Base-by-base conservation (phyloP, 2,888 invertebrate species). In the Athalia circularis region DNA sequence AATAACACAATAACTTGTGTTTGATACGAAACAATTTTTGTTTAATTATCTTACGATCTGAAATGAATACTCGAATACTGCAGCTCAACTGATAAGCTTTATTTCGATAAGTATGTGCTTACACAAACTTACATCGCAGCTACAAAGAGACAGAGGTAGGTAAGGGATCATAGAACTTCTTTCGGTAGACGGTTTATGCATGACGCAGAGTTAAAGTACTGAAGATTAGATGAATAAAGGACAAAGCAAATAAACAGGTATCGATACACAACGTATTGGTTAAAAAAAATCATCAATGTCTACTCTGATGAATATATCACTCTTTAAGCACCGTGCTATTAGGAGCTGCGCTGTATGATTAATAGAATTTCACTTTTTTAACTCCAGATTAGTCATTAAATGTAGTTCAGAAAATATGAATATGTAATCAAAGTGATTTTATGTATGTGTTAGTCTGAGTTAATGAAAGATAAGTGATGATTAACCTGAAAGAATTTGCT, bases 11-110 rank as follows among this genome's bases (percentile, higher is more conserved):
- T 52, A 54, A 52, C 50, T 52, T 29, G 29, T 13, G 68, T 68
- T 68, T 68, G 15, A 15, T 52, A 68, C 43, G 52, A 54, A 68
- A 68, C 54, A 5, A 15, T 9, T 29, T 29, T 29, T 29, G 29
- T n/a, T 68, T 68, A 52, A 13, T 3, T 47, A 65, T 65, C 13
- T 48, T 65, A 65, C 5, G 43, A 43, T 54, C 47, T 43, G 5
- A 70, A 70, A 72, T 72, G 47, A 59, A 59, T 72, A 72, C n/a
- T 72, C 72, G 59, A 72, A 45, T 59, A 72, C 59, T 72, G 59
- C 52, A 29, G 72, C 59, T 72, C 9, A 59, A 72, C 57, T 57
- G 72, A 72, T 45, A 59, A n/a, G 13, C 9, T 59, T 59, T 72
- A 57, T 72, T 72, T 59, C 47, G 72, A 72, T 72, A 72, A 59